A percentile compares a stretch with the other conserved stretches of the same genome.
Conservation (phyloP, 1,140 invertebrate genomes). For the Anthonomus grandis region DNA sequence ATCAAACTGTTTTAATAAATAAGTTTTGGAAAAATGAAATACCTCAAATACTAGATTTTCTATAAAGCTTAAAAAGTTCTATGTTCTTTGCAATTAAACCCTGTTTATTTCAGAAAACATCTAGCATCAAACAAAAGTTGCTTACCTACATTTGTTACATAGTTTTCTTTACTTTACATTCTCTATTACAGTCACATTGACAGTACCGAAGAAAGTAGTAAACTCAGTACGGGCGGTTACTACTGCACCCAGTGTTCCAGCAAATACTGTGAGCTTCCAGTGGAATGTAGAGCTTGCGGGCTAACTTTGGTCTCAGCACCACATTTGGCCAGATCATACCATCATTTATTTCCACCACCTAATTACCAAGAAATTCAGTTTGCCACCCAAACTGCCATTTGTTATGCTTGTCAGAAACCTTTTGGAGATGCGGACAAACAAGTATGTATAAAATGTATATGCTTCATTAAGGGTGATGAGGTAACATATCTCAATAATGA, state of each 20-base stretch:
- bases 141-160: no score
- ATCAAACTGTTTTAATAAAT: no score
- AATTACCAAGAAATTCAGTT: slow-evolving; percentile 71
- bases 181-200: slow-evolving; percentile 84
- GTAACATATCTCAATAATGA: no score
- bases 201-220: slow-evolving; percentile 62
- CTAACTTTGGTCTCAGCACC: slow-evolving; percentile 96
- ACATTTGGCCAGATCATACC: slow-evolving; percentile 94
- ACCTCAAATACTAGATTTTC: no score
- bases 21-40: no score
- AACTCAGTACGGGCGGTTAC: slow-evolving; percentile 74
- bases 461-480: no score
- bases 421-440: slow-evolving; percentile 69
- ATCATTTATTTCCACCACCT: slow-evolving; percentile 91
- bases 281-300: slow-evolving; percentile 93
- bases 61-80: no score
- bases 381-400: slow-evolving; percentile 55
- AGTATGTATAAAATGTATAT: no score
- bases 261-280: slow-evolving; percentile 97
- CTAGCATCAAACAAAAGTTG: no score
- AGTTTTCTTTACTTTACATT: slow-evolving; percentile 32
- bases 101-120: no score
- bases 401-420: slow-evolving; percentile 69
- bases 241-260: slow-evolving; percentile 95
- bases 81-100: no score